phyloP scores from a whole-genome alignment of 2,888 invertebrate genomes.

The Sphinx pinastri region DNA sequence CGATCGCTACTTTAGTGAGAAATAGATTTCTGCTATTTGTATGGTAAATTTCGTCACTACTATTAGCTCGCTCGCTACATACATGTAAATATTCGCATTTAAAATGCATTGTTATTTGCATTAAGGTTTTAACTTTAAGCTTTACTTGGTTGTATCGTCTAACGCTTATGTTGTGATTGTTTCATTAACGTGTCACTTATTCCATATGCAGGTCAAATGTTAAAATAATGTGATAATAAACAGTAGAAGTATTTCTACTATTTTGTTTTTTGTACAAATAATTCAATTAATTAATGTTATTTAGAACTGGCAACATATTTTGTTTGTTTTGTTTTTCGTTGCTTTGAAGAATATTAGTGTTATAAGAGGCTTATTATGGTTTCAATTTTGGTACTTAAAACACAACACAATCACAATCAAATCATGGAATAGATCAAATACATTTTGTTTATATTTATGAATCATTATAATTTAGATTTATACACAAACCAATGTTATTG shows the following conservation, averaged over 20 bases:
- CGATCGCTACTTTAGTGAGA: background rate
- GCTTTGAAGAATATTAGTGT: constrained; percentile 27
- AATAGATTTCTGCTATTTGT: too few relatives aligned
- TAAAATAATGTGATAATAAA: background rate
- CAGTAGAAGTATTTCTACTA: background rate
- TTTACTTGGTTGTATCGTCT: constrained; percentile 36
- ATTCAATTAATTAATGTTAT: background rate
- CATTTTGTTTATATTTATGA: constrained; percentile 14
- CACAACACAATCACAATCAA: constrained; percentile 16
- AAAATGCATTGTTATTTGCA: constrained; percentile 22
- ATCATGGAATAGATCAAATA: constrained; percentile 9
- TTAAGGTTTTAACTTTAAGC: constrained; percentile 23
- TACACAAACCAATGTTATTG: constrained; percentile 45
- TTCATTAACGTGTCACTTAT: constrained; percentile 28
- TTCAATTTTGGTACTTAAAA: constrained; percentile 22
- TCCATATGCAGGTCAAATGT: constrained; percentile 5
- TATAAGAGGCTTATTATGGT: constrained; percentile 26
- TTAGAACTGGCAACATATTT: background rate
- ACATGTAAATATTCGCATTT: background rate
- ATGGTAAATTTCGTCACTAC: background rate
- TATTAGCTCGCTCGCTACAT: background rate
- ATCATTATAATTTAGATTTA: constrained; percentile 37
- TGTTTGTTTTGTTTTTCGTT: constrained; percentile 8
- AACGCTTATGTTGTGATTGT: constrained; percentile 42
- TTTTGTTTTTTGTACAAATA: background rate